Evolutionary conservation across 2,797 vertebrate species (phyloP), one percentile per base, ranked within the genome.

Genomic region (Nannoperca australis): DNA sequence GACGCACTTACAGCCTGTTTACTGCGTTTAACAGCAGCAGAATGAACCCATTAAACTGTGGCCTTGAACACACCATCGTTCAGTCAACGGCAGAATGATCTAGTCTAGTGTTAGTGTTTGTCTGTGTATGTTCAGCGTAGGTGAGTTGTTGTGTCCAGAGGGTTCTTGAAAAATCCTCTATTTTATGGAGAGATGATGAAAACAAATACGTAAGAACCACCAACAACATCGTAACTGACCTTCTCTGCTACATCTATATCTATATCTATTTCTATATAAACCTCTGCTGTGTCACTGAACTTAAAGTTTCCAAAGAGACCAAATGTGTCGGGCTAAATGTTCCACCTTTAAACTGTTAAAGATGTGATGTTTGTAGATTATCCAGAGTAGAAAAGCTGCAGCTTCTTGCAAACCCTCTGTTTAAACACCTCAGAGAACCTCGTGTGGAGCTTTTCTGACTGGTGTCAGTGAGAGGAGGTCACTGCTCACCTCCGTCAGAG

Each of bases 1-100:
- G 22, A 60, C 67, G 54, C 69, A 70, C 66, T 60, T 74, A 81
- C 77, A 71, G 59, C 30, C 32, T 42, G 55, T 44, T 76, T 73
- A 56, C 20, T 62, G 55, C 49, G 4, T 67, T 73, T 5, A 60
- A 60, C 69, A 68, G 42, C 70, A 44, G 63, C 0, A 78, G 36
- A 64, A 22, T 9, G 22, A 61, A 11, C 76, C 69, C 42, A 56
- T 65, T 47, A 45, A 45, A 7, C 11, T 58, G 72, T 70, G 77
- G 13, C 32, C 53, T n/a, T 82, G n/a, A 54, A 38, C 22, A 22
- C 2, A 7, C 20, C 4, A n/a, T n/a, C n/a, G n/a, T n/a, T n/a
- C n/a, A n/a, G n/a, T n/a, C n/a, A n/a, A n/a, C n/a, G n/a, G n/a
- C n/a, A n/a, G n/a, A n/a, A n/a, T n/a, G n/a, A n/a, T n/a, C n/a